Evolutionary conservation across 2,888 invertebrate genomes (phyloP).

Genomic region (Drosophila suboccidentalis): DNA sequence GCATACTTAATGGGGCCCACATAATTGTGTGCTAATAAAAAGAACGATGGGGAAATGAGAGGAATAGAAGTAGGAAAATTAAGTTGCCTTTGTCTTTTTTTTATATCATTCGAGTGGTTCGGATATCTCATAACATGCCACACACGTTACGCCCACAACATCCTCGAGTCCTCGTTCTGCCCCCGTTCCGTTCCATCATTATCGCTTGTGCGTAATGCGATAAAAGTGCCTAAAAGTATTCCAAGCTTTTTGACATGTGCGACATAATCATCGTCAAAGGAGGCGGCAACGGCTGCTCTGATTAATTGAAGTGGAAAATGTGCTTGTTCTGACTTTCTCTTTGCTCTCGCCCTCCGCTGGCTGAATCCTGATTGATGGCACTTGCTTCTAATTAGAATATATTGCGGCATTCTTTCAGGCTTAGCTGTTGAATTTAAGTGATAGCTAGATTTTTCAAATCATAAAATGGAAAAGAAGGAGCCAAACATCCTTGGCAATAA

Average conservation of each 20-base stretch:
- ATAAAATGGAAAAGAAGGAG: not conserved
- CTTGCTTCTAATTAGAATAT: constrained; percentile 71
- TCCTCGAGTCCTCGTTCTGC: too few relatives aligned
- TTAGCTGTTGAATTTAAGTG: constrained; percentile 44
- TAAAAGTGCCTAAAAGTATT: constrained; percentile 66
- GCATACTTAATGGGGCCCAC: constrained; percentile 41
- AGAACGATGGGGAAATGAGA: constrained; percentile 2
- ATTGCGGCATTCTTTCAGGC: constrained; percentile 60
- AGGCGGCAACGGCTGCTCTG: constrained; percentile 30
- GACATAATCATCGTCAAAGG: constrained; percentile 52
- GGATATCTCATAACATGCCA: constrained; percentile 34
- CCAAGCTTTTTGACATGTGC: constrained; percentile 64
- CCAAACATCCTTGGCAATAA: not conserved
- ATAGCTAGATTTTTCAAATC: constrained; percentile 3
- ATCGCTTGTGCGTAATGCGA: constrained; percentile 55
- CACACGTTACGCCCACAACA: constrained; percentile 27
- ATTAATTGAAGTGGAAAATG: constrained; percentile 63
- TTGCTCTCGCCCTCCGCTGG: not conserved
- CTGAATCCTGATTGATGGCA: constrained; percentile 65
- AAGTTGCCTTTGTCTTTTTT: constrained; percentile 53
- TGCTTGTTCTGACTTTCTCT: constrained; percentile 35
- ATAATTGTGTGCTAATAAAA: constrained; percentile 57
- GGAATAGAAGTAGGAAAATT: not conserved
- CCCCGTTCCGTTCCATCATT: not conserved
- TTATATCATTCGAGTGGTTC: constrained; percentile 43